Conservation (phyloP, 2,113 vertebrate species). For the Ceyx cyanopectus region DNA sequence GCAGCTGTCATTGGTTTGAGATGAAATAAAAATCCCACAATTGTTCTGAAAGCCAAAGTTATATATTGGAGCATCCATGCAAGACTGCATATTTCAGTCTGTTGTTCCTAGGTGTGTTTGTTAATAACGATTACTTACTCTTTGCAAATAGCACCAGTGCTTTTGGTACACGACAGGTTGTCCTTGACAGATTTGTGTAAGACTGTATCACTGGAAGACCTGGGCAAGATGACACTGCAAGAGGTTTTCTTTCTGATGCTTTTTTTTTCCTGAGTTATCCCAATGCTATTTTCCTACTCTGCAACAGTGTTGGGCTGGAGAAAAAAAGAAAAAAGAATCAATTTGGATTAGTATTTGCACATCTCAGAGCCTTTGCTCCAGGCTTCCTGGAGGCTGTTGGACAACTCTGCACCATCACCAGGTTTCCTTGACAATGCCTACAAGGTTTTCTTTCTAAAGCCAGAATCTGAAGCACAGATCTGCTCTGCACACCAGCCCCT, state of each 20-base stretch:
- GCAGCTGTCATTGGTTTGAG: background rate
- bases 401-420: background rate
- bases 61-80: background rate
- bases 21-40: background rate
- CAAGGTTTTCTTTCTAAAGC: background rate
- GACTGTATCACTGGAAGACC: background rate
- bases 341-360: background rate
- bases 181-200: background rate
- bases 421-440: constrained; percentile 22
- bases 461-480: background rate
- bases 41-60: background rate
- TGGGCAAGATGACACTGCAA: background rate
- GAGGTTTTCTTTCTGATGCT: background rate
- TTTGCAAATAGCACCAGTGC: background rate
- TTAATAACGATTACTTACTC: background rate
- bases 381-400: constrained; percentile 60
- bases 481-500: background rate
- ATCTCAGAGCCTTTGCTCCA: constrained; percentile 43
- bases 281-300: background rate
- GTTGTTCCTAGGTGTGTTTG: background rate
- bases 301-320: background rate
- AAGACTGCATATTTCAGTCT: background rate
- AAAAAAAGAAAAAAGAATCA: background rate
- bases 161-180: background rate
- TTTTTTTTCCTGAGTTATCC: background rate